A percentile compares a stretch with the other conserved stretches of the same genome.
Evolutionary conservation across 2,888 invertebrate genomes (phyloP).

Genomic region (Lissonota sp.): DNA sequence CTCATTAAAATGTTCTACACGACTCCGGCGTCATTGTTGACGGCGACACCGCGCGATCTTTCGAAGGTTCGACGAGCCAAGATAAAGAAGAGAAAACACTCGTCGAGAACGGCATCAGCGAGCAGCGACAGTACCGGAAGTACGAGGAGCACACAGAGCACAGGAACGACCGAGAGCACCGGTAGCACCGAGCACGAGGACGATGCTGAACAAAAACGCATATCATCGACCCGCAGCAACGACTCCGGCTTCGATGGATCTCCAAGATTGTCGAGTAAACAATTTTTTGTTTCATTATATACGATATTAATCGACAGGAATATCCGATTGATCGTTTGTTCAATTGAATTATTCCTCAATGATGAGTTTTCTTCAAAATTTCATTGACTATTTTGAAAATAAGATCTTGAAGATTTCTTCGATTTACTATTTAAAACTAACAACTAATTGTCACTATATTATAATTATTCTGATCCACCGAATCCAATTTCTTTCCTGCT

Average conservation of each 20-base stretch:
- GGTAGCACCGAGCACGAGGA: slow-evolving; percentile 83
- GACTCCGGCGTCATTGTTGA: slow-evolving; percentile 79
- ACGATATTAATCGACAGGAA: neutral
- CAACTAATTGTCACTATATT: neutral
- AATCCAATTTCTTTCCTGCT: neutral
- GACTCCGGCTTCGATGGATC: slow-evolving; percentile 92
- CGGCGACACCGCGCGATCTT: slow-evolving; percentile 81
- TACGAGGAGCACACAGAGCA: slow-evolving; percentile 76
- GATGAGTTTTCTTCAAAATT: neutral
- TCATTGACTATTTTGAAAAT: slow-evolving; percentile 16
- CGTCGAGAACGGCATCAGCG: slow-evolving; percentile 77
- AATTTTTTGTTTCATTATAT: slow-evolving; percentile 56
- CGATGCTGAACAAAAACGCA: slow-evolving; percentile 85
- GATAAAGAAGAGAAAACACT: slow-evolving; percentile 78
- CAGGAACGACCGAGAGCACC: slow-evolving; percentile 76
- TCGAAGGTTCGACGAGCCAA: slow-evolving; percentile 80
- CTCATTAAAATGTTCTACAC: slow-evolving; percentile 81
- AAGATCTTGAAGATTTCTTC: slow-evolving; percentile 27
- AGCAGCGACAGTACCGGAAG: slow-evolving; percentile 81
- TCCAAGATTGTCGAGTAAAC: slow-evolving; percentile 82
- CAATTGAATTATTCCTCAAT: neutral
- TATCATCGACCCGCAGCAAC: slow-evolving; percentile 91
- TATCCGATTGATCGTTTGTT: neutral
- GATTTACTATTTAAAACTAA: neutral
- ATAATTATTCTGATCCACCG: neutral